A percentile compares a stretch with the other conserved stretches of the same genome.
Conservation (phyloP, 2,888 invertebrate species). For the Philereme transversata region DNA sequence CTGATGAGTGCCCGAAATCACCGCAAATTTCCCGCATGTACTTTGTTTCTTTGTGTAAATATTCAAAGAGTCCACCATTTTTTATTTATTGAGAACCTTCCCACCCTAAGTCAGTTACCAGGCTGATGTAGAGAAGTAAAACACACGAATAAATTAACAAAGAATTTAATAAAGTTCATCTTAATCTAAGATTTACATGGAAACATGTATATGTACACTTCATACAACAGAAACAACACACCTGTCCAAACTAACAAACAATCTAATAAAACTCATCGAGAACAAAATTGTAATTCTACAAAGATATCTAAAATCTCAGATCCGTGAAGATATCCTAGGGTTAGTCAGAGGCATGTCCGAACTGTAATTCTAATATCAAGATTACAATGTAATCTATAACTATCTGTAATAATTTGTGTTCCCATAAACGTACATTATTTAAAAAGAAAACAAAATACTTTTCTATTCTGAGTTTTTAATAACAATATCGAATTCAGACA, state of each 20-base stretch:
- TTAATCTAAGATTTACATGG: slow-evolving; percentile 66
- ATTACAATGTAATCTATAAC: slow-evolving; percentile 4
- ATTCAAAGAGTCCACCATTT: too few species aligned
- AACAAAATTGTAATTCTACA: slow-evolving; percentile 12
- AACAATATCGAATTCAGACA: slow-evolving; percentile 34
- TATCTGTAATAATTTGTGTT: slow-evolving; percentile 3
- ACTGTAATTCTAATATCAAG: slow-evolving; percentile 10
- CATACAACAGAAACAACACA: slow-evolving; percentile 51
- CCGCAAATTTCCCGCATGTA: too few species aligned
- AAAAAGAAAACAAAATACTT: not conserved
- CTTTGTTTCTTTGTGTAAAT: too few species aligned
- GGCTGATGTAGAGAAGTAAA: slow-evolving; percentile 34
- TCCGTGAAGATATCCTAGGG: not conserved
- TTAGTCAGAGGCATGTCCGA: slow-evolving; percentile 11
- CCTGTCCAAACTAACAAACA: slow-evolving; percentile 35
- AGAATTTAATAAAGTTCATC: slow-evolving; percentile 77
- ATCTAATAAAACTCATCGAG: slow-evolving; percentile 1
- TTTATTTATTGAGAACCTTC: too few species aligned
- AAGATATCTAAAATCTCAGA: not conserved
- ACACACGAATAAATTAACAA: slow-evolving; percentile 65
- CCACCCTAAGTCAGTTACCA: too few species aligned
- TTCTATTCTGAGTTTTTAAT: not conserved
- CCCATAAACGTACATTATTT: not conserved
- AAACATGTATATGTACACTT: slow-evolving; percentile 54
- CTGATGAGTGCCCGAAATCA: too few species aligned